Evolutionary conservation across 2,113 vertebrate genomes (phyloP).

Genomic region (Spea multiplicata): DNA sequence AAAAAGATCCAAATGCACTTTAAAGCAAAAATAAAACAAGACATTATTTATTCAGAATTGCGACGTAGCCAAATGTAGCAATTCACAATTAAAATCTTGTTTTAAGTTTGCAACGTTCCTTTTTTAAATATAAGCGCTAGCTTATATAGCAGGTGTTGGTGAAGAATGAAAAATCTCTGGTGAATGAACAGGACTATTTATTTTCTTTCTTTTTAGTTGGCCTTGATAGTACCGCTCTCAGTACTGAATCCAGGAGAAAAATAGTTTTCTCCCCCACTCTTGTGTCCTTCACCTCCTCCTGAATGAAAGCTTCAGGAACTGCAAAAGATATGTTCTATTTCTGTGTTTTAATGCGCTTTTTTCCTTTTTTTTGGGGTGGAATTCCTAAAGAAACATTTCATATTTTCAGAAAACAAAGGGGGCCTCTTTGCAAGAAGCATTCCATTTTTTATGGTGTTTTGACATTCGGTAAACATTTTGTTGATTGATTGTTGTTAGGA

Average conservation of each 20-base stretch:
- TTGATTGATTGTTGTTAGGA: too few species aligned
- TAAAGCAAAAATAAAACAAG: neutral
- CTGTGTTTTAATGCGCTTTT: too few species aligned
- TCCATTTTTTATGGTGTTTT: too few species aligned
- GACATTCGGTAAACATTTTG: too few species aligned
- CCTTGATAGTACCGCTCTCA: conserved; percentile 52
- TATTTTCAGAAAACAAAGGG: too few species aligned
- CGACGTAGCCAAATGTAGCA: neutral
- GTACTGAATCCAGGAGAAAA: conserved; percentile 53
- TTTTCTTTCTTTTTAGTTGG: conserved; percentile 53
- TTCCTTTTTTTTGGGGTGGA: too few species aligned
- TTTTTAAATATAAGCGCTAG: conserved; percentile 31
- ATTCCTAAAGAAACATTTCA: too few species aligned
- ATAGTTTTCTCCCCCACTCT: conserved; percentile 49
- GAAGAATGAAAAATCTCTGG: conserved; percentile 28
- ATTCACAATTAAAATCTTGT: conserved; percentile 24
- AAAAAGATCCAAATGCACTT: neutral
- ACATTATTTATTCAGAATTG: neutral
- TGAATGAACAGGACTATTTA: conserved; percentile 43
- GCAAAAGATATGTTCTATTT: neutral
- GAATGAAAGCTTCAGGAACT: conserved; percentile 33
- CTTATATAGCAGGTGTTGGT: conserved; percentile 50
- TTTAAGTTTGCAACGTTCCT: conserved; percentile 50
- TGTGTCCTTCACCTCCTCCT: conserved; percentile 48
- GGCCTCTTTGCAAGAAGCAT: too few species aligned